Evolutionary conservation across 2,888 invertebrate species (phyloP).

Genomic region (Chesias legatella): DNA sequence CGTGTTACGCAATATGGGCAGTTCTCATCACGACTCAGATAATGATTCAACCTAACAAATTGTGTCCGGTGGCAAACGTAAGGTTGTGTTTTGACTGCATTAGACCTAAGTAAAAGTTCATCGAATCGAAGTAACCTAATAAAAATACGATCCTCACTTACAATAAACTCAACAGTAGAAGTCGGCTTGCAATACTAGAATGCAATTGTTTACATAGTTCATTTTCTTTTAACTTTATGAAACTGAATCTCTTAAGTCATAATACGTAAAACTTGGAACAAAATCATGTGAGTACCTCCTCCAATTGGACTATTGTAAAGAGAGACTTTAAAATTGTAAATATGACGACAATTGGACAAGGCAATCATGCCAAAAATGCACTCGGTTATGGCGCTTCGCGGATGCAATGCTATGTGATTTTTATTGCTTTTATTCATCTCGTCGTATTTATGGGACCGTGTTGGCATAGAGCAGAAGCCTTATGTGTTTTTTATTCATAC

Average conservation of each 20-base stretch:
- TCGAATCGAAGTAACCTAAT: constrained; percentile 2
- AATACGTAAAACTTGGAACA: constrained; percentile 17
- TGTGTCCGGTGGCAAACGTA: too few relatives aligned
- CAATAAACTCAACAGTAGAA: constrained; percentile 16
- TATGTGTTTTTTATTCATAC: constrained; percentile 35
- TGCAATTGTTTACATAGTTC: constrained; percentile 19
- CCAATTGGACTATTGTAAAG: constrained; percentile 18
- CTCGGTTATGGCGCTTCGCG: constrained; percentile 37
- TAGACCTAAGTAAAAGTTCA: too few relatives aligned
- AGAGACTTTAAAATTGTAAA: constrained; percentile 20
- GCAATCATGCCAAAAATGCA: constrained; percentile 53
- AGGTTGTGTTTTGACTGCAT: too few relatives aligned
- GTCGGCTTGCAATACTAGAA: constrained; percentile 10
- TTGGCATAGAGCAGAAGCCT: constrained; percentile 37
- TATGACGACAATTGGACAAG: constrained; percentile 31
- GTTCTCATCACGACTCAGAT: too few relatives aligned
- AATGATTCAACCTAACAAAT: too few relatives aligned
- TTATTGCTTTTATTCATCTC: constrained; percentile 43
- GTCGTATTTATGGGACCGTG: constrained; percentile 37
- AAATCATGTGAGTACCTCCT: constrained; percentile 20
- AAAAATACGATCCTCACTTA: constrained; percentile 5
- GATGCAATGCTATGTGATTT: constrained; percentile 44
- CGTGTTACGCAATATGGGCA: too few relatives aligned
- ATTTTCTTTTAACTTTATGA: constrained; percentile 17
- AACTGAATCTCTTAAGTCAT: constrained; percentile 12